A percentile compares a stretch with the other conserved stretches of the same genome.
Conservation (phyloP, 2,888 invertebrate species). For the Drymonia ruficornis region DNA sequence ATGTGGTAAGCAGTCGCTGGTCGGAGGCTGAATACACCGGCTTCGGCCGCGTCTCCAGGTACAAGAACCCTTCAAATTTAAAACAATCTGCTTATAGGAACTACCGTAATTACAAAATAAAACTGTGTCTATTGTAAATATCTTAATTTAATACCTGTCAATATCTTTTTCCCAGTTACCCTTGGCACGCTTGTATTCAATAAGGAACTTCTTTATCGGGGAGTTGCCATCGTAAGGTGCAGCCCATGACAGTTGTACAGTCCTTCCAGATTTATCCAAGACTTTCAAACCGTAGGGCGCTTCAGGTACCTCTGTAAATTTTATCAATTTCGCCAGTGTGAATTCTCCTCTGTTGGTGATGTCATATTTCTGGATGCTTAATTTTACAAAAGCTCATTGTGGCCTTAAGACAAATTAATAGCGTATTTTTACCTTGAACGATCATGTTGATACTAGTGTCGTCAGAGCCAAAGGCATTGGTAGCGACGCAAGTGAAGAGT, state of each 20-base stretch:
- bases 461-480: slow-evolving; percentile 96
- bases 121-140: neutral
- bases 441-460: slow-evolving; percentile 98
- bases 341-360: no score
- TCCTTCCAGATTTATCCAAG: slow-evolving; percentile 95
- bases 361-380: no score
- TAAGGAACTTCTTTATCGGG: slow-evolving; percentile 94
- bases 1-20: slow-evolving; percentile 97
- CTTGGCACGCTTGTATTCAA: slow-evolving; percentile 95
- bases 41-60: slow-evolving; percentile 95
- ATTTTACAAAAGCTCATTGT: no score
- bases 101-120: neutral
- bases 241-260: slow-evolving; percentile 96
- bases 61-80: slow-evolving; percentile 87
- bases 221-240: slow-evolving; percentile 97
- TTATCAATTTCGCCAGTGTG: no score
- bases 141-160: slow-evolving; percentile 79
- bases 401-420: no score
- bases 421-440: slow-evolving; percentile 88
- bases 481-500: slow-evolving; percentile 95
- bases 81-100: slow-evolving; percentile 1
- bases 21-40: slow-evolving; percentile 94
- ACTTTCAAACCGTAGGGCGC: slow-evolving; percentile 95
- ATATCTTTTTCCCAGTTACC: slow-evolving; percentile 90
- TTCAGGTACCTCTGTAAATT: slow-evolving; percentile 91